Evolutionary conservation across 2,113 vertebrate genomes (phyloP).

Genomic region (Aegotheles bennettii): DNA sequence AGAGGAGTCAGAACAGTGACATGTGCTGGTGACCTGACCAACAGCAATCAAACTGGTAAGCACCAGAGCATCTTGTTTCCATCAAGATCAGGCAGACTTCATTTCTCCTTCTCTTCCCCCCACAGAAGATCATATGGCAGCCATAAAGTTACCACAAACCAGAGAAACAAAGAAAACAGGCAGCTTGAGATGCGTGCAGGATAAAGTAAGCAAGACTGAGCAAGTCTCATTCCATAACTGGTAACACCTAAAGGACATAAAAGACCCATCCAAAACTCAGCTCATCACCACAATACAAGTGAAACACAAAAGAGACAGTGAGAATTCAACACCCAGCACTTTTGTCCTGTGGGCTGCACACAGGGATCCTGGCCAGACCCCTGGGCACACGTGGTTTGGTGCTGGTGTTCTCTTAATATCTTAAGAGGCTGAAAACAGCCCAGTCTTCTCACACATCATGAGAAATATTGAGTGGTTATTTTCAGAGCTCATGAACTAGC

Average conservation of each 20-base stretch:
- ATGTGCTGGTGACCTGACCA: neutral
- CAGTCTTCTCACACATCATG: rapidly evolving
- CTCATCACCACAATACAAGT: neutral
- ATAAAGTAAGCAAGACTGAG: neutral
- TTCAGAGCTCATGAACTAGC: neutral
- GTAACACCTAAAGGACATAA: neutral
- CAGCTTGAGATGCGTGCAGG: neutral
- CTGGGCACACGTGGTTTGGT: rapidly evolving
- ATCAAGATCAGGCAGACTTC: neutral
- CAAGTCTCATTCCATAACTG: neutral
- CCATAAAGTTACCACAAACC: neutral
- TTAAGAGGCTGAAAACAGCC: neutral
- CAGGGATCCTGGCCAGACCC: neutral
- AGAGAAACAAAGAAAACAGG: neutral
- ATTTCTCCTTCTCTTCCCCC: neutral
- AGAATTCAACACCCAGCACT: neutral
- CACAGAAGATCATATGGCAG: neutral
- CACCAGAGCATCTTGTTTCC: neutral
- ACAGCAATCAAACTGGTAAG: neutral
- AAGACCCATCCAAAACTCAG: neutral
- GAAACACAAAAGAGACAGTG: neutral
- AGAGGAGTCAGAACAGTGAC: neutral
- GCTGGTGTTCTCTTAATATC: neutral
- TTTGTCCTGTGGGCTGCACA: neutral
- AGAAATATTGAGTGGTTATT: neutral